Percentiles rank a stretch among this genome's conserved stretches.
These are phyloP conservation scores for Cinclus mexicanus DNA, from an alignment of 2,113 vertebrate species.

Conservation along the genomic window DNA sequence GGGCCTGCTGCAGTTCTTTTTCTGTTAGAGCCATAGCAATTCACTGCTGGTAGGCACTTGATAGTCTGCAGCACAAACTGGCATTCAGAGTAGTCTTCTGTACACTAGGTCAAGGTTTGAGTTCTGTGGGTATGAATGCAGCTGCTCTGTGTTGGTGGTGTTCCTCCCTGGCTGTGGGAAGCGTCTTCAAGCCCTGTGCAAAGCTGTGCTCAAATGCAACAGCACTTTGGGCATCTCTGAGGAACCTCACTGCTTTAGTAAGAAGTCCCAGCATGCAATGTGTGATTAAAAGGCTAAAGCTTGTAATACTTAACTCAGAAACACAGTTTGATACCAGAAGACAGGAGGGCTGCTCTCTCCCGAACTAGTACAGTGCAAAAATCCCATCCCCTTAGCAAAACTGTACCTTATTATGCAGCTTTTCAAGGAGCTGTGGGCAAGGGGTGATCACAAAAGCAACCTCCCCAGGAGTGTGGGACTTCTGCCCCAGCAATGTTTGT, in stretches of 20 bases:
- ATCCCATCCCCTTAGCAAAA: neutral
- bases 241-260: neutral
- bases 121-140: neutral
- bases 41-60: neutral
- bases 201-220: neutral
- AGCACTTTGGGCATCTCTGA: neutral
- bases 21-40: neutral
- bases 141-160: neutral
- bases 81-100: neutral
- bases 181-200: neutral
- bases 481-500: neutral
- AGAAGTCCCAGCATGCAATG: neutral
- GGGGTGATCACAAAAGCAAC: neutral
- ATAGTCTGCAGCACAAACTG: neutral
- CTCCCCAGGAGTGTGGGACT: neutral
- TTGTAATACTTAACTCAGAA: neutral
- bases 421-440: neutral
- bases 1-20: neutral
- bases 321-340: neutral
- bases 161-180: neutral
- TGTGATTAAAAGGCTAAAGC: neutral
- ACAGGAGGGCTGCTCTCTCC: neutral
- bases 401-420: neutral
- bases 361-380: neutral
- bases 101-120: neutral